Base-by-base conservation (phyloP, 2,797 vertebrate species). In the Antennarius maculatus region DNA sequence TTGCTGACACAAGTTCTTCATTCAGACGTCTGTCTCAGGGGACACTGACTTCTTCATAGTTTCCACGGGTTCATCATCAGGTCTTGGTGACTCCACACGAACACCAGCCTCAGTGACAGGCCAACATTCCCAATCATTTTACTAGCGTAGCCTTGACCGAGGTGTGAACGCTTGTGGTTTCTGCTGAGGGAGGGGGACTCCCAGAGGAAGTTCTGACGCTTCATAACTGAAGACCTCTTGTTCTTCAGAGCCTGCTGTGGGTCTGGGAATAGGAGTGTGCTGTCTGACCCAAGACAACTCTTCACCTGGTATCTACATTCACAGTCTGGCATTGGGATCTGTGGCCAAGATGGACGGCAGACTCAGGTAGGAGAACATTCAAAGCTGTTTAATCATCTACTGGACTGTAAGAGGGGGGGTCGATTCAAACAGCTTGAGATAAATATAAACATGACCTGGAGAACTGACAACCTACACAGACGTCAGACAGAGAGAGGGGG, bases 261-360 rank as follows among this genome's bases (percentile, higher is more conserved):
- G 96, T 23, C 82, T 99, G 0, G 97, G 97, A 43, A 97, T 98
- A 14, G 97, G 96, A 23, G 95, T 94, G 64, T 99, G 97, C 88
- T 97, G 95, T 86, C 88, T 99, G 79, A 95, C 95, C 0, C 86
- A 96, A 62, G 96, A 97, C 78, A 96, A 95, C 84, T 93, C 94
- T 29, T 87, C 93, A 72, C 96, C 97, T 0, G 96, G 95, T 23
- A 98, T 99, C 87, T 99, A 98, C 82, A 97, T 98, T 74, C 96
- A 99, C 78, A 98, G 95, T 72, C 89, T 99, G 63, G 95, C 96
- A 4, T 95, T 97, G 0, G 97, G 97, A 56, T 99, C 97, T 1
- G 96, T 97, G 71, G 95, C 96, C 78, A 98, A 97, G 92, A 96
- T 98, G 95, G 97, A 99, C 62, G 90, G 96, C 74, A 95, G 95